Percentiles rank a stretch among this genome's conserved stretches.
These are phyloP conservation scores for Dasypogon diadema DNA, from an alignment of 2,888 invertebrate genomes.

Conservation along the genomic window DNA sequence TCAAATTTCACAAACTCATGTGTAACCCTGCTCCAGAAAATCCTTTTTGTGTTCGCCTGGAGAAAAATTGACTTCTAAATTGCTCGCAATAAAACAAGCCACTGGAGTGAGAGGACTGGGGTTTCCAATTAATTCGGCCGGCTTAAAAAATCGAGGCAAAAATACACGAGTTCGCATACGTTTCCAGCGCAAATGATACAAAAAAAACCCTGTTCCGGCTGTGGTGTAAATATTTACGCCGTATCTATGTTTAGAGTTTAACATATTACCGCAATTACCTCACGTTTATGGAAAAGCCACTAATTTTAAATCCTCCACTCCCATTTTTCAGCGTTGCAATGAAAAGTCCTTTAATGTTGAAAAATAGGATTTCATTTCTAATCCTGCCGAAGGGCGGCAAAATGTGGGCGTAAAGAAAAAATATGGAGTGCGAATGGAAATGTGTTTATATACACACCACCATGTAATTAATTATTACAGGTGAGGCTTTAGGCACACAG, in stretches of 20 bases:
- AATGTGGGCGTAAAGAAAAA: neutral
- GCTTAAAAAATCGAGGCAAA: too few relatives aligned
- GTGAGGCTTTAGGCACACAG: conserved; percentile 34
- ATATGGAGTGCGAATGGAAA: conserved; percentile 5
- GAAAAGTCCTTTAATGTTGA: conserved; percentile 39
- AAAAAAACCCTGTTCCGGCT: neutral
- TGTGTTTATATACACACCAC: neutral
- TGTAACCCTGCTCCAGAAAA: too few relatives aligned
- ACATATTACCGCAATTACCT: conserved; percentile 41
- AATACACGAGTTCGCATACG: too few relatives aligned
- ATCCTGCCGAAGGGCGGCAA: neutral
- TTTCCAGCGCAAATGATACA: too few relatives aligned
- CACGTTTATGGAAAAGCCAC: conserved; percentile 43
- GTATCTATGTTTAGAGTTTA: conserved; percentile 32
- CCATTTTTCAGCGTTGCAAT: conserved; percentile 23
- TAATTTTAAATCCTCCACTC: conserved; percentile 45
- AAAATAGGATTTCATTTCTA: conserved; percentile 45
- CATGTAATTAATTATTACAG: conserved; percentile 41
- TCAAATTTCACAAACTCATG: too few relatives aligned
- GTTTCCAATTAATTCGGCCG: too few relatives aligned
- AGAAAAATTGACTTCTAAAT: too few relatives aligned
- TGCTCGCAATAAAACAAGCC: too few relatives aligned
- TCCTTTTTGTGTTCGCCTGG: too few relatives aligned
- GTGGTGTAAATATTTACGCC: conserved; percentile 38
- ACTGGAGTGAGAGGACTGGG: too few relatives aligned